phyloP scores from a whole-genome alignment of 2,797 vertebrate genomes.

The Anabas testudineus region DNA sequence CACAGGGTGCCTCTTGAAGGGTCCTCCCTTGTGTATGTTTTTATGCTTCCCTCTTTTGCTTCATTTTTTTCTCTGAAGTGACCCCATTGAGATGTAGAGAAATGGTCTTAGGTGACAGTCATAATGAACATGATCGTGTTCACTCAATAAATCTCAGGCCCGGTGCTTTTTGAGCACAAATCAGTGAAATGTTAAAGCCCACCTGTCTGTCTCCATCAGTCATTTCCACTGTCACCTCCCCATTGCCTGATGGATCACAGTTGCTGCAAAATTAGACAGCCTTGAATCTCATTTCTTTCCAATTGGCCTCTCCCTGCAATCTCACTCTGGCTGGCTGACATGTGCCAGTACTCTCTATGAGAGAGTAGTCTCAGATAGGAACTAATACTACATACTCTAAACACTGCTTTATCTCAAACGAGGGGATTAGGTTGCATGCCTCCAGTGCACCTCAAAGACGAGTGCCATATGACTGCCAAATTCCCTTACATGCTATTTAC shows the following conservation, averaged over 20 bases:
- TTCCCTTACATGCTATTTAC: slow-evolving; percentile 81
- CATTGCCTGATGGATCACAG: slow-evolving; percentile 99
- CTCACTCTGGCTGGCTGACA: slow-evolving; percentile 89
- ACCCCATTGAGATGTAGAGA: slow-evolving; percentile 91
- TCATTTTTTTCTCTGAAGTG: slow-evolving; percentile 77
- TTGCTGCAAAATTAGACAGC: slow-evolving; percentile 99
- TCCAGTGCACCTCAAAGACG: slow-evolving; percentile 81
- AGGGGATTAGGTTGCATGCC: slow-evolving; percentile 79
- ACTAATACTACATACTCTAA: slow-evolving; percentile 80
- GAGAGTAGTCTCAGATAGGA: slow-evolving; percentile 73
- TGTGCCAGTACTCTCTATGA: slow-evolving; percentile 69
- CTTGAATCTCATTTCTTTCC: slow-evolving; percentile 99
- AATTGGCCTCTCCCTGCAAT: slow-evolving; percentile 94
- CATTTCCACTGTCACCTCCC: slow-evolving; percentile 99
- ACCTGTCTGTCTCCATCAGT: slow-evolving; percentile 99
- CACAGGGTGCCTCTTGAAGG: slow-evolving; percentile 27
- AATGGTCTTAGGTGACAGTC: slow-evolving; percentile 99
- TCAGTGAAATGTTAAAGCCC: slow-evolving; percentile 99
- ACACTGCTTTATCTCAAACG: slow-evolving; percentile 80
- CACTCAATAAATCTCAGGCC: slow-evolving; percentile 91
- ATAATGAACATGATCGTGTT: slow-evolving; percentile 96
- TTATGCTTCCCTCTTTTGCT: slow-evolving; percentile 56
- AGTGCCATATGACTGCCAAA: slow-evolving; percentile 75
- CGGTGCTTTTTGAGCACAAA: slow-evolving; percentile 98
- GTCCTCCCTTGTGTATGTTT: slow-evolving; percentile 63